Percentiles rank a stretch among this genome's conserved stretches.
phyloP scores from a whole-genome alignment of 2,888 invertebrate species.

The Orchestes rusci region DNA sequence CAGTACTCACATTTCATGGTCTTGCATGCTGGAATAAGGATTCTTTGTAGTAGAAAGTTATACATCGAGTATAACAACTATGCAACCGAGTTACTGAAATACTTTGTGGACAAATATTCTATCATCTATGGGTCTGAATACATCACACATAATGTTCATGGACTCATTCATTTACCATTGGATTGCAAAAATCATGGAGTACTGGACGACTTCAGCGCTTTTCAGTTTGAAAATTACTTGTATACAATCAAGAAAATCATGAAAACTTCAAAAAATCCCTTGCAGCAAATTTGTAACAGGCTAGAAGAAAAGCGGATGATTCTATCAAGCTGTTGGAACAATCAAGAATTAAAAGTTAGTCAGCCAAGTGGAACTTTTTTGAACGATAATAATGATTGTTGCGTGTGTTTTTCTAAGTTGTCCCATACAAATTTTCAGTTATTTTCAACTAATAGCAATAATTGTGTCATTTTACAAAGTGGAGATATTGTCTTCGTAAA shows the following conservation, averaged over 20 bases:
- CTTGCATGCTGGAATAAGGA: constrained; percentile 3
- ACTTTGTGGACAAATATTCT: constrained; percentile 23
- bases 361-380: too few relatives aligned
- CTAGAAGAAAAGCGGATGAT: too few relatives aligned
- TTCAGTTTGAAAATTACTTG: constrained; percentile 22
- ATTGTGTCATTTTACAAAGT: too few relatives aligned
- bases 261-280: neutral
- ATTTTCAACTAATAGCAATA: too few relatives aligned
- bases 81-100: constrained; percentile 16
- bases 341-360: too few relatives aligned
- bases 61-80: constrained; percentile 7
- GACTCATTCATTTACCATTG: constrained; percentile 23
- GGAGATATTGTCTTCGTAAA: too few relatives aligned
- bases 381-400: too few relatives aligned
- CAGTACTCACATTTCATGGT: constrained; percentile 3
- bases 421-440: too few relatives aligned
- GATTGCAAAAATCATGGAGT: constrained; percentile 20
- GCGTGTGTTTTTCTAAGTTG: too few relatives aligned
- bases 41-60: constrained; percentile 1
- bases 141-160: constrained; percentile 28
- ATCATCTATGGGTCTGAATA: constrained; percentile 24
- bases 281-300: constrained; percentile 4
- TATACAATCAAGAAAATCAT: constrained; percentile 2
- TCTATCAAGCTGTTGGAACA: too few relatives aligned
- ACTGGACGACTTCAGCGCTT: constrained; percentile 19